Evolutionary conservation across 2,797 vertebrate genomes (phyloP), one percentile per base, ranked within the genome.

Genomic region (Cuniculus paca): DNA sequence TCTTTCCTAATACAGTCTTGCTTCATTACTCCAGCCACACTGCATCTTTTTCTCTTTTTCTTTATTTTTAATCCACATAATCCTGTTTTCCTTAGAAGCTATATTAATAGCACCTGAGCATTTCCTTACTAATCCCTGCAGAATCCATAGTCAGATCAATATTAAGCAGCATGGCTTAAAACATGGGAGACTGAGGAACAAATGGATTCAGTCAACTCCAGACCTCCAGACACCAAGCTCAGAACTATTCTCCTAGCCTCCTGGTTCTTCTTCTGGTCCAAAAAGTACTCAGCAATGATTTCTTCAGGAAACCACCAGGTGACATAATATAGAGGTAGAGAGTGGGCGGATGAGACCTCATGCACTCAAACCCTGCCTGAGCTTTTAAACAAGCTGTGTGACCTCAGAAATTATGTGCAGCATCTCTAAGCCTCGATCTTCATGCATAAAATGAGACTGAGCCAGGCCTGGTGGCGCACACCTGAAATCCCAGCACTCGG

Each of bases 1-100:
- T 81, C 94, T 96, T 96, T 85, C 95, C 96, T 94, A 88, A 92
- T 95, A 88, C 94, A 94, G 88, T 20, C 50, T 68, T 90, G 82
- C 93, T 81, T 83, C 72, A 60, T 78, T 68, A 36, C 74, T 42
- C 36, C n/a, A 87, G 83, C 45, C 4, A 0, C 4, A 3, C 34
- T 63, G 9, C 4, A 56, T 48, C 39, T 63, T 48, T 74, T 50
- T 56, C 36, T 28, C 63, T 50, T 50, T 50, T 34, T 60, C 36
- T 80, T 52, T 89, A 79, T 77, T 88, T 84, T 82, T 36, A 85
- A 88, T 70, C 60, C 61, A 4, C 12, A 7, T 90, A 92, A 95
- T 96, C 91, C 86, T 95, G 68, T 83, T 91, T 92, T 91, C 92
- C 75, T 68, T 52, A 75, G 56, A 42, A 54, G 54, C 63, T 90